Evolutionary conservation across 2,888 invertebrate genomes (phyloP), one percentile per base, ranked within the genome.

Genomic region (Temnothorax rugatulus): DNA sequence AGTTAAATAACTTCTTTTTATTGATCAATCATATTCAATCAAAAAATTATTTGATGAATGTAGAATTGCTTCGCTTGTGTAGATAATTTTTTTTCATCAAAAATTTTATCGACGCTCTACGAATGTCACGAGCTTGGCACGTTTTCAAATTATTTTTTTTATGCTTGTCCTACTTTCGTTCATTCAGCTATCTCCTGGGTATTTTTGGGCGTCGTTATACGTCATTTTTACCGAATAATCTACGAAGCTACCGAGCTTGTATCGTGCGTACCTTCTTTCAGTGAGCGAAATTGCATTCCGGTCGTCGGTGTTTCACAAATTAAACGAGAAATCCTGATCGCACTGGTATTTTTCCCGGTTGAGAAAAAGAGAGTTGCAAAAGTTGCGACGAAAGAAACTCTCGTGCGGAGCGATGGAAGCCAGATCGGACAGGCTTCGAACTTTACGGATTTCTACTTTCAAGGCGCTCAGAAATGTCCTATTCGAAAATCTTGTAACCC

Each of bases 291-390:
- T 85, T 85, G 69, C 85, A 86, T 88, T 88, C 74, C 71, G 75
- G 68, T 66, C 59, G 83, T 73, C 75, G 79, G 66, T 61, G 85
- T 75, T 82, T 86, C 83, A 74, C 83, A 61, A 88, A 81, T 84
- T 79, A 57, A 87, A 64, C 83, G 87, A 81, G 85, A 88, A 87
- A 86, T 88, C 86, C 86, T 82, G 76, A 87, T 86, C 87, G 84
- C 44, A 64, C 41, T 66, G 84, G 81, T 73, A 73, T 71, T 85
- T 64, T 64, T 25, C 41, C 63, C 81, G 81, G 50, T 38, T 64
- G 34, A 64, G 76, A 52, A 73, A 34, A 68, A 66, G 69, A 11
- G 73, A 59, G 74, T 64, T 69, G 68, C 11, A 47, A 66, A 63
- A 82, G 84, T 69, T 57, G 25, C 54, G 59, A 29, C 44, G 52